Conservation (phyloP, 2,888 invertebrate species). For the Lissocephala sabroskyi region DNA sequence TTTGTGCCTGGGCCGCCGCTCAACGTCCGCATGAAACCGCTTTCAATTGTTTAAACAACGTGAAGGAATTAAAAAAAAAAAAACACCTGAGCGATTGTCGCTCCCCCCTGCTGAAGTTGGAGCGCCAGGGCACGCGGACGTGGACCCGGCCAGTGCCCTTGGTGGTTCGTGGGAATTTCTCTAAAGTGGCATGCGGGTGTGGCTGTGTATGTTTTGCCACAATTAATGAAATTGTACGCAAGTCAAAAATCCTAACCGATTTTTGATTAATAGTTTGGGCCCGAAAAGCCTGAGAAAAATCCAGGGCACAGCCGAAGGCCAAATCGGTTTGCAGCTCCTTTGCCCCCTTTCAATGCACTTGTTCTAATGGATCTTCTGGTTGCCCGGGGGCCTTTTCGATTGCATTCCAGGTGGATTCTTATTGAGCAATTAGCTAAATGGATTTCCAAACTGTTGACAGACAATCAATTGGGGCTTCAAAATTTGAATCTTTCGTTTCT, state of each 20-base stretch:
- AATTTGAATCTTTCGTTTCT: constrained; percentile 6
- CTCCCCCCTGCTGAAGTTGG: constrained; percentile 14
- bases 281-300: constrained; percentile 34
- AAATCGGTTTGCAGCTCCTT: constrained; percentile 28
- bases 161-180: constrained; percentile 66
- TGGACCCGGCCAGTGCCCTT: constrained; percentile 26
- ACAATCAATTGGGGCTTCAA: constrained; percentile 37
- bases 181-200: constrained; percentile 68
- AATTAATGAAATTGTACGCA: constrained; percentile 60
- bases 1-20: no score
- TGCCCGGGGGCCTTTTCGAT: constrained; percentile 3
- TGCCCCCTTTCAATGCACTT: constrained; percentile 36
- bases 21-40: no score
- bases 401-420: constrained; percentile 16
- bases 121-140: no score
- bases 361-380: constrained; percentile 40
- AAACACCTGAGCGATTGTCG: constrained; percentile 27
- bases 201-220: constrained; percentile 52
- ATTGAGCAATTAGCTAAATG: constrained; percentile 58
- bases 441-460: constrained; percentile 53
- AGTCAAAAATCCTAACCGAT: background rate
- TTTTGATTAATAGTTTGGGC: constrained; percentile 54
- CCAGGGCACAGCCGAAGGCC: constrained; percentile 10
- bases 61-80: no score
- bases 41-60: constrained; percentile 38